Evolutionary conservation across 2,888 invertebrate genomes (phyloP).

Genomic region (Perithous albicinctus): DNA sequence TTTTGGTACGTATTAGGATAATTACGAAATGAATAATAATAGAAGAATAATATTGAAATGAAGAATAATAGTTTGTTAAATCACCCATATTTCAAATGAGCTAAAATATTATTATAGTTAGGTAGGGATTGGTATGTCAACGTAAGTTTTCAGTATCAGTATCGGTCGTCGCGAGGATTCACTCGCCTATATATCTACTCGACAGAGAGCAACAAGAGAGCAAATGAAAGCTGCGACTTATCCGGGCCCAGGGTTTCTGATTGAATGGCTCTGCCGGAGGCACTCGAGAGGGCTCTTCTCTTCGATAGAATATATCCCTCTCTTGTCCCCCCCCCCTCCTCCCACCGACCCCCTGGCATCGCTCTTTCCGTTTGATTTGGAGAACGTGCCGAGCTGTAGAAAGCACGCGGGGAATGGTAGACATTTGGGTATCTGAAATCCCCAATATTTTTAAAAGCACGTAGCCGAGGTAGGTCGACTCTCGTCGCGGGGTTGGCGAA

Average conservation of each 20-base stretch:
- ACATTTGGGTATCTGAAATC: slow-evolving; percentile 82
- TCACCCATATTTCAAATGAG: too few relatives aligned
- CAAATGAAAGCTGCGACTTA: slow-evolving; percentile 81
- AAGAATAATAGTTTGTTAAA: too few relatives aligned
- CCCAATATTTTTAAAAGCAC: slow-evolving; percentile 85
- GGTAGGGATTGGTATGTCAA: too few relatives aligned
- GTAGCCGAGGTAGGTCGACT: slow-evolving; percentile 64
- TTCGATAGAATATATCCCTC: slow-evolving; percentile 53
- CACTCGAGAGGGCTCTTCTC: slow-evolving; percentile 74
- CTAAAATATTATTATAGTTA: too few relatives aligned
- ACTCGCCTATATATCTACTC: slow-evolving; percentile 67
- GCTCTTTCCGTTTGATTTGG: slow-evolving; percentile 71
- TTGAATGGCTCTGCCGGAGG: slow-evolving; percentile 84
- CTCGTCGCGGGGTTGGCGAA: slow-evolving; percentile 49
- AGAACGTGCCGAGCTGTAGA: slow-evolving; percentile 67
- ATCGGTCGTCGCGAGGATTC: slow-evolving; percentile 68
- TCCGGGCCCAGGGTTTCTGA: slow-evolving; percentile 80
- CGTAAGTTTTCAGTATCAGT: too few relatives aligned
- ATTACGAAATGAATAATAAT: too few relatives aligned
- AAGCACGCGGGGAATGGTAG: slow-evolving; percentile 75
- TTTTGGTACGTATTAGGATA: too few relatives aligned
- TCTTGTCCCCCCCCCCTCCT: too few relatives aligned
- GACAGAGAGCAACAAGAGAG: slow-evolving; percentile 68
- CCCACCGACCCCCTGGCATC: slow-evolving; percentile 43
- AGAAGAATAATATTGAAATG: too few relatives aligned